A percentile compares a stretch with the other conserved stretches of the same genome.
Evolutionary conservation across 2,113 vertebrate species (phyloP).

Genomic region (Zootoca vivipara): DNA sequence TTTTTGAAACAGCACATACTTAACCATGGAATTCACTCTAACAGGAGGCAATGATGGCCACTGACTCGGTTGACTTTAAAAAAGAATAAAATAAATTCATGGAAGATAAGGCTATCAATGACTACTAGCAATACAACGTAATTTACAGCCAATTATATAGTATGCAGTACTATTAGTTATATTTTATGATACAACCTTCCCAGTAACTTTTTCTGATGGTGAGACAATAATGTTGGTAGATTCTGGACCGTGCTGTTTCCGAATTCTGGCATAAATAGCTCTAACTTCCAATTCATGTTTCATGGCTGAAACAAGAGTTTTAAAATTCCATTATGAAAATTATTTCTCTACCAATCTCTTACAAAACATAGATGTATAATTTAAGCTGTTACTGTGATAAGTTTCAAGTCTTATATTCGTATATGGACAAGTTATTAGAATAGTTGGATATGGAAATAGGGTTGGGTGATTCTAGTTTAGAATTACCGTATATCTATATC

Average conservation of each 20-base stretch:
- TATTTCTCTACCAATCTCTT: background rate
- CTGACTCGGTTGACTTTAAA: background rate
- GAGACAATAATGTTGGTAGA: conserved; percentile 38
- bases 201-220: conserved; percentile 1
- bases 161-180: background rate
- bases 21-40: too few relatives aligned
- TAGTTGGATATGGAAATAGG: background rate
- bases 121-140: background rate
- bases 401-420: background rate
- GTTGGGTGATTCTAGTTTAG: background rate
- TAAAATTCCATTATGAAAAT: conserved; percentile 8
- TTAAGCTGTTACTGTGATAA: background rate
- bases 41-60: too few relatives aligned
- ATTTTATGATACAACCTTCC: background rate
- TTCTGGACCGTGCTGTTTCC: conserved; percentile 54
- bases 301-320: conserved; percentile 54
- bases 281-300: conserved; percentile 59
- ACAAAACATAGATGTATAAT: background rate
- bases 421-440: background rate
- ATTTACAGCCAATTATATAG: background rate
- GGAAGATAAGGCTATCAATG: background rate
- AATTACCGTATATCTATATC: background rate
- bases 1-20: too few relatives aligned
- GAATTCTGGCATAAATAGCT: conserved; percentile 66
- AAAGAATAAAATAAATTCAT: background rate